phyloP scores from a whole-genome alignment of 2,113 vertebrate species.

The Taxidea taxus region DNA sequence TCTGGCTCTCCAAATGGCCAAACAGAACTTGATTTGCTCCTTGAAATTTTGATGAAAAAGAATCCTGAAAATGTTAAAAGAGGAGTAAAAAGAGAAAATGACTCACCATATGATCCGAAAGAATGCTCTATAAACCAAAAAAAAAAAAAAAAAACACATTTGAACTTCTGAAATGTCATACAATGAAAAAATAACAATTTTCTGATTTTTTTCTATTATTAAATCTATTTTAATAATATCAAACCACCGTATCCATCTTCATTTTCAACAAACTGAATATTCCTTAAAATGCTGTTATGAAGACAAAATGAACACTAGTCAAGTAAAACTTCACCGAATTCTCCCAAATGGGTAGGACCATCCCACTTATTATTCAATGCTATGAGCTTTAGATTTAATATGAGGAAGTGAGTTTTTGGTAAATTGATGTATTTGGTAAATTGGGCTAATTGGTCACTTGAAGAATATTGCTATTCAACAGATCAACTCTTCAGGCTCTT shows the following conservation, averaged over 20 bases:
- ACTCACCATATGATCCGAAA: not conserved
- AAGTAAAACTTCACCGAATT: not conserved
- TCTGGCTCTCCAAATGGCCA: constrained; percentile 20
- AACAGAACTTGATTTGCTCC: constrained; percentile 32
- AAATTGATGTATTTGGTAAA: not conserved
- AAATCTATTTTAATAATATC: constrained; percentile 28
- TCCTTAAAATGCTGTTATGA: not conserved
- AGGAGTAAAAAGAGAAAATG: not conserved
- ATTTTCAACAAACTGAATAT: constrained; percentile 7
- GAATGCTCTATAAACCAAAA: not conserved
- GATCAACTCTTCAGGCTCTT: not conserved
- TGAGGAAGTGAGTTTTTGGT: not conserved
- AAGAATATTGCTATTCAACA: constrained; percentile 23
- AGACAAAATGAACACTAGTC: not conserved
- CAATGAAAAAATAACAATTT: constrained; percentile 15
- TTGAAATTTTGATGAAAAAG: constrained; percentile 33
- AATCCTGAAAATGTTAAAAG: not conserved
- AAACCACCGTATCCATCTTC: not conserved
- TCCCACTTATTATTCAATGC: not conserved
- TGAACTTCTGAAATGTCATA: constrained; percentile 27
- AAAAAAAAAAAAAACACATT: not conserved
- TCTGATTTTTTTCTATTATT: constrained; percentile 45
- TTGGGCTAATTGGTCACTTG: not conserved
- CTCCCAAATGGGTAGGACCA: not conserved
- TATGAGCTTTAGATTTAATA: constrained; percentile 12